Evolutionary conservation across 2,888 invertebrate genomes (phyloP).

Genomic region (Epinotia demarniana): DNA sequence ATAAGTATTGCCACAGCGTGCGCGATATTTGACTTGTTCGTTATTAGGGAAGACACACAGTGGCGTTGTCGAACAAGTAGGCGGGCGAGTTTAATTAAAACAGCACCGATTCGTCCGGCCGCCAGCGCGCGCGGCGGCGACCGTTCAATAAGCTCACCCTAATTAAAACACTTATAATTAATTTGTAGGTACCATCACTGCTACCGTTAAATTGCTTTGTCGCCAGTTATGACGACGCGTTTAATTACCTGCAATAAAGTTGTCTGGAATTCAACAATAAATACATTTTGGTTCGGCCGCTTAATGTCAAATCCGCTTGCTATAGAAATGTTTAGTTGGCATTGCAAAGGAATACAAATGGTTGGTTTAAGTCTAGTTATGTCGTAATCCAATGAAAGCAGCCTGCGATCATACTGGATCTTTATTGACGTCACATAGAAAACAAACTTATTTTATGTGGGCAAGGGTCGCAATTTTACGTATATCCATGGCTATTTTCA

Average conservation of each 20-base stretch:
- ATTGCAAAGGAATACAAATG: constrained; percentile 14
- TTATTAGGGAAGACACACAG: constrained; percentile 42
- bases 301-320: neutral
- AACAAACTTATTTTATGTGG: constrained; percentile 39
- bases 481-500: neutral
- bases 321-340: constrained; percentile 8
- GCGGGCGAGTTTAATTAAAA: constrained; percentile 75
- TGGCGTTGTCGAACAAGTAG: constrained; percentile 51
- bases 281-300: neutral
- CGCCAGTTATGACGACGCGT: constrained; percentile 52
- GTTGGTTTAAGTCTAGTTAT: constrained; percentile 1
- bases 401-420: constrained; percentile 16
- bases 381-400: constrained; percentile 21
- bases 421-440: constrained; percentile 36
- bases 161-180: constrained; percentile 77
- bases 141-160: constrained; percentile 68
- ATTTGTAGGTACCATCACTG: constrained; percentile 67
- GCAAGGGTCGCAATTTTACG: constrained; percentile 33
- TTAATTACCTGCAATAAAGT: constrained; percentile 47
- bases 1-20: constrained; percentile 32
- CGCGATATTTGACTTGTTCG: constrained; percentile 41
- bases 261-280: constrained; percentile 26
- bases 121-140: constrained; percentile 53
- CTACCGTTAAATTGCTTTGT: constrained; percentile 61
- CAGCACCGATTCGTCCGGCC: constrained; percentile 55